Base-by-base conservation (phyloP, 2,113 vertebrate species). In the Tachuris rubrigastra region DNA sequence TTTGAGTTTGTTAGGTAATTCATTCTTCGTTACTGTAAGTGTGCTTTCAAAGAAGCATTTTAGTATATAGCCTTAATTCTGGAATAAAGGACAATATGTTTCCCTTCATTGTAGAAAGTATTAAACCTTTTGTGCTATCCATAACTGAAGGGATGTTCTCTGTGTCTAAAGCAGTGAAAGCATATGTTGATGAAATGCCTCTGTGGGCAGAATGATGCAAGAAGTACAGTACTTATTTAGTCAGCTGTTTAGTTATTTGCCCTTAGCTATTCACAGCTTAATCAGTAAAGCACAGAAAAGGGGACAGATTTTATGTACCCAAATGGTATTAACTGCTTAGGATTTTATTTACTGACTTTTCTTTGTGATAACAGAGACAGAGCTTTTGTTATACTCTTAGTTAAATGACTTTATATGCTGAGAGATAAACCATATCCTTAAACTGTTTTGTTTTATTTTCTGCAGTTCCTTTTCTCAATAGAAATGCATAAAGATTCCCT, bases 371-470 rank as follows among this genome's bases (percentile, higher is more conserved):
- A 27, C 3, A 0, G 49, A 88, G n/a, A 33, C 59, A 94, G 44
- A 78, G 25, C 56, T 59, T 91, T 93, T 93, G 77, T 87, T 72
- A n/a, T 7, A 8, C 49, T 84, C 53, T 66, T 68, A 53, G 87
- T 78, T 89, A 67, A 78, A 44, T 84, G 18, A 71, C 52, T 90
- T 86, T 59, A 18, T 90, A 14, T 66, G 39, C 58, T 56, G 41
- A 79, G 67, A 94, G 56, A 59, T 81, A 93, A 94, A 94, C 27
- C 52, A 46, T 66, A 25, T 41, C 24, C 28, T 78, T 88, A 72
- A 89, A 87, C 44, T 30, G n/a, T 77, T 89, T 56, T 14, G 31
- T 83, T 94, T 94, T 93, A 42, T 95, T 93, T 93, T 90, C 44
- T 0, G 0, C 39, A 62, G 14, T 72, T 95, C 44, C 71, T 88